phyloP scores from a whole-genome alignment of 2,113 vertebrate genomes.

The Rhinoderma darwinii region DNA sequence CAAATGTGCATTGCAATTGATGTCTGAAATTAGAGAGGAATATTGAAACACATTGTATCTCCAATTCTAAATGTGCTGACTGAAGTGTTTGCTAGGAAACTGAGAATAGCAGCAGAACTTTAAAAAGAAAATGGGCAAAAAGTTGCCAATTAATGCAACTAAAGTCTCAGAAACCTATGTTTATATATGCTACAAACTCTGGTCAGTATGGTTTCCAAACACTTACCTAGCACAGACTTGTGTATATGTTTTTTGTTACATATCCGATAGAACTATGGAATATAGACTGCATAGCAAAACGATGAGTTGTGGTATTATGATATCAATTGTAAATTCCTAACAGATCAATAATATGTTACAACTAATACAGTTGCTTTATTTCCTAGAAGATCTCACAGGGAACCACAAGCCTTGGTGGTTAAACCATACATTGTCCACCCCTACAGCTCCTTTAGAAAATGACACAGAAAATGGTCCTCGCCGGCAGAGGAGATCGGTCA shows the following conservation, averaged over 20 bases:
- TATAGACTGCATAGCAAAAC: not conserved
- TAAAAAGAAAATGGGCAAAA: too few species aligned
- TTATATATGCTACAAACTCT: not conserved
- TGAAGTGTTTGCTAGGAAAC: too few species aligned
- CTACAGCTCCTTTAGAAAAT: conserved; percentile 69
- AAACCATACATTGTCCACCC: conserved; percentile 69
- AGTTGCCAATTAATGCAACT: too few species aligned
- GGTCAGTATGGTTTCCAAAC: not conserved
- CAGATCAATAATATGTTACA: not conserved
- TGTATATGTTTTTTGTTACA: too few species aligned
- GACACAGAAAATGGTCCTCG: conserved; percentile 65
- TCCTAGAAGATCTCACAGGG: conserved; percentile 80
- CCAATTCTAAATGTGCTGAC: too few species aligned
- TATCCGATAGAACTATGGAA: not conserved
- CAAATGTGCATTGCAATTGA: too few species aligned
- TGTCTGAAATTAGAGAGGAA: too few species aligned
- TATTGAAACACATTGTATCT: too few species aligned
- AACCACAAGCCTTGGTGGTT: conserved; percentile 75
- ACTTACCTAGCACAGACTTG: not conserved
- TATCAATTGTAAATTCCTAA: not conserved
- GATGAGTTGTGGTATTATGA: not conserved
- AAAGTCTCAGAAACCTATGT: too few species aligned
- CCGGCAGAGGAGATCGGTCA: conserved; percentile 88
- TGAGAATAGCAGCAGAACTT: too few species aligned
- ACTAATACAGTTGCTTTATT: conserved; percentile 58